phyloP scores from a whole-genome alignment of 2,797 vertebrate genomes.

The Neosilurus hyrtlii region DNA sequence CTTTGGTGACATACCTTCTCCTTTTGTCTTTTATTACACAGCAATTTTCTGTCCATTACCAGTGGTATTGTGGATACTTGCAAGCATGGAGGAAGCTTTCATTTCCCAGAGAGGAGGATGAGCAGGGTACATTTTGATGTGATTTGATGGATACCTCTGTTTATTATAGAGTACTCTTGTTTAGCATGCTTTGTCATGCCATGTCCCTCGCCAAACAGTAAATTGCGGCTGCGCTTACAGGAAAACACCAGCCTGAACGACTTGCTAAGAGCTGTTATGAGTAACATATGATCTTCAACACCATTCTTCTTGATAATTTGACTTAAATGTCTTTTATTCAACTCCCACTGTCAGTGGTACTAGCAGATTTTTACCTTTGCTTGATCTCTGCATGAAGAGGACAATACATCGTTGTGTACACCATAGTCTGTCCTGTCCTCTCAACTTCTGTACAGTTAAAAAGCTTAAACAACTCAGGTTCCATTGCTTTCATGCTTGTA shows the following conservation, averaged over 20 bases:
- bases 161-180: conserved; percentile 29
- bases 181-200: conserved; percentile 26
- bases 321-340: neutral
- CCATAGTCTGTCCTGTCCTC: neutral
- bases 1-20: conserved; percentile 41
- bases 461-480: neutral
- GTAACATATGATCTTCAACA: neutral
- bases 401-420: too few species aligned
- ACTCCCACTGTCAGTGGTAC: neutral
- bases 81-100: too few species aligned
- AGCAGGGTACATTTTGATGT: conserved; percentile 30
- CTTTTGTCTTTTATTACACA: conserved; percentile 55
- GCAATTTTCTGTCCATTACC: conserved; percentile 63
- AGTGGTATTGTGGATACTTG: conserved; percentile 50
- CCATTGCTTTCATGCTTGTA: neutral
- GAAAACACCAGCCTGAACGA: neutral
- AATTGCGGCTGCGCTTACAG: neutral
- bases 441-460: neutral
- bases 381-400: neutral
- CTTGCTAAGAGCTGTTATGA: neutral
- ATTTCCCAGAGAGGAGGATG: too few species aligned
- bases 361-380: neutral
- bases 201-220: neutral
- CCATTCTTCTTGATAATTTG: neutral
- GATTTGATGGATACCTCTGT: conserved; percentile 6